Conservation (phyloP, 35 echinoderm and acorn worm genomes). For the Patiria miniata region DNA sequence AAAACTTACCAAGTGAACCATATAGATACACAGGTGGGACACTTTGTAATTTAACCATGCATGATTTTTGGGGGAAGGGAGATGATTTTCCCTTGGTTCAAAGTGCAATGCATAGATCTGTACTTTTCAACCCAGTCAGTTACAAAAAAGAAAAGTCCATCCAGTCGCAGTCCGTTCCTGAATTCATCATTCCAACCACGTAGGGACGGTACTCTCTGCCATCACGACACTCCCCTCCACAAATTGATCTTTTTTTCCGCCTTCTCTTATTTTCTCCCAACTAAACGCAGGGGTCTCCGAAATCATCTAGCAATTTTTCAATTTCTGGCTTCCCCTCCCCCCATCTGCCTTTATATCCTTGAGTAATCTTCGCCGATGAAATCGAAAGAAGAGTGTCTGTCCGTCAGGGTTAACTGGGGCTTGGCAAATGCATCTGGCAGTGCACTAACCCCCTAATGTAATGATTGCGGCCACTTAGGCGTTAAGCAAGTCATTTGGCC, state of each 20-base stretch:
- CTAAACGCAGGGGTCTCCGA: not conserved
- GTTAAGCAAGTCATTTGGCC: slow-evolving; percentile 3
- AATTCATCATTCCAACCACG: not conserved
- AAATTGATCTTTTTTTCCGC: not conserved
- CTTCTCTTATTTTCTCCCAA: too few species aligned
- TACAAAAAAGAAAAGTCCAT: too few species aligned
- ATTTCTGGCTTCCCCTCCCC: slow-evolving; percentile 19
- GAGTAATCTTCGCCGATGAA: slow-evolving; percentile 13
- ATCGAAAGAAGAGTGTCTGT: slow-evolving; percentile 26
- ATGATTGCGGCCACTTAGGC: slow-evolving; percentile 12
- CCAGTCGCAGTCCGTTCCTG: too few species aligned
- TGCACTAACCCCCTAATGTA: slow-evolving; percentile 33
- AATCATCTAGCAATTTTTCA: slow-evolving; percentile 31
- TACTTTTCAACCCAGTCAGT: too few species aligned
- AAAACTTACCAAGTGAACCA: too few species aligned
- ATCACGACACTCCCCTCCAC: not conserved
- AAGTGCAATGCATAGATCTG: too few species aligned
- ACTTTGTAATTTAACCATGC: too few species aligned
- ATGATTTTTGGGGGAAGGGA: too few species aligned
- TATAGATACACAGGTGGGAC: too few species aligned
- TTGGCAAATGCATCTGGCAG: slow-evolving; percentile 24
- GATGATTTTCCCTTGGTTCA: too few species aligned
- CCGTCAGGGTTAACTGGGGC: slow-evolving; percentile 20
- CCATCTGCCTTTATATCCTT: not conserved
- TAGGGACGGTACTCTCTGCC: not conserved